These are phyloP conservation scores for Manacus vitellinus DNA, from an alignment of 2,113 vertebrate genomes.

Conservation along the genomic window DNA sequence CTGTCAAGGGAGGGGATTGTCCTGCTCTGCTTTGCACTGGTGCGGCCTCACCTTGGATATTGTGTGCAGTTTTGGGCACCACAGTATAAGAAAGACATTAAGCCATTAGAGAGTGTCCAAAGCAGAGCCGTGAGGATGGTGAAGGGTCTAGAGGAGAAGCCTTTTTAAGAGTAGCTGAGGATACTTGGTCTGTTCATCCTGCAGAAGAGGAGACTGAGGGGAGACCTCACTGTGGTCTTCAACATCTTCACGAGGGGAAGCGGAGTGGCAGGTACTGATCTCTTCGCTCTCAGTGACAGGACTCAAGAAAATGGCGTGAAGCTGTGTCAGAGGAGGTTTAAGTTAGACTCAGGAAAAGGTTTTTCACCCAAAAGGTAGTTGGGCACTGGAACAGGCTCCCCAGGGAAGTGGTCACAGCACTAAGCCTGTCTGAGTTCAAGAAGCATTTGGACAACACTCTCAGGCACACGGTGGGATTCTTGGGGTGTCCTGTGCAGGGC, in stretches of 20 bases:
- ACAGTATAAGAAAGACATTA: background rate
- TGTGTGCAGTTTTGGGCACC: rapidly evolving
- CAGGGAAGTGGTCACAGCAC: background rate
- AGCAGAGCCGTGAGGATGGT: background rate
- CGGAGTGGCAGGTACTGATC: background rate
- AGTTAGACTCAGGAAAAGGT: background rate
- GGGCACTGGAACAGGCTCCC: background rate
- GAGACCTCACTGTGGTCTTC: rapidly evolving
- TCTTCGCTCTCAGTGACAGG: background rate
- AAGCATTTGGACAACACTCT: background rate
- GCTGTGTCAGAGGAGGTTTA: background rate
- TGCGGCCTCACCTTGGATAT: rapidly evolving
- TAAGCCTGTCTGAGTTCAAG: background rate
- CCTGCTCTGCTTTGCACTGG: background rate
- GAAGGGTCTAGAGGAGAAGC: background rate
- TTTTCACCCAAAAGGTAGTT: background rate
- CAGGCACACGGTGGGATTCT: background rate
- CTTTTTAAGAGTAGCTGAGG: background rate
- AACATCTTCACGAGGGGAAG: background rate
- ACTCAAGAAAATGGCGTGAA: background rate
- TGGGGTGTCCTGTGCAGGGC: background rate
- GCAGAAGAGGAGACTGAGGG: background rate
- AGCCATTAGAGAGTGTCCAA: background rate
- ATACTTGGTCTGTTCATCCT: background rate
- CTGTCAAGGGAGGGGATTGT: background rate